Evolutionary conservation across 2,797 vertebrate genomes (phyloP), one percentile per base, ranked within the genome.

Genomic region (Tokudaia muenninki): DNA sequence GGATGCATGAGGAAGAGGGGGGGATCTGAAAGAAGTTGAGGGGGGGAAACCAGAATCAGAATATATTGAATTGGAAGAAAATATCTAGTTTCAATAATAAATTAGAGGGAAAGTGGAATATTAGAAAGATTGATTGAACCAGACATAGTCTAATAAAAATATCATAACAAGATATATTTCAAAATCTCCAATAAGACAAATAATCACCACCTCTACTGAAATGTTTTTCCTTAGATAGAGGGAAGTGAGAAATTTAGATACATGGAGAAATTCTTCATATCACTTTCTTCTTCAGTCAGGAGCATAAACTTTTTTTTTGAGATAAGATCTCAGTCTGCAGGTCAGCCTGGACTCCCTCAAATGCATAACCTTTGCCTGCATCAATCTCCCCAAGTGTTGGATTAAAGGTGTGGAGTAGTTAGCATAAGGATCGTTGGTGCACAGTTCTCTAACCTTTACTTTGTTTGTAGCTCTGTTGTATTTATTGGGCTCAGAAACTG

Each of bases 151-250:
- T 80, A 83, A 92, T 77, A 90, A 77, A 80, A 63, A 24, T 61
- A 90, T 41, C 61, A 24, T 91, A 63, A 63, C 24, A 6, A 34
- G 52, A 81, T n/a, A 22, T 24, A 82, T 50, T 79, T 87, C 34
- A 92, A 81, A 90, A 94, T 41, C 29, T 79, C 37, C 57, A 50
- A 34, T 57, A 92, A 92, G 50, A 34, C 63, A 92, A 92, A 95
- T 70, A 90, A 83, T 79, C 65, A 83, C 12, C 7, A 52, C 14
- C 14, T 52, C 63, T 67, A 83, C 63, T 74, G 59, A 95, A 95
- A 82, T 90, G 34, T 3, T 65, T 86, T 8, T 5, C 37, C 93
- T 91, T 34, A 50, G 6, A 84, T 77, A 63, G 44, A 52, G 0
- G 50, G 75, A 92, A 80, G 37, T 70, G 55, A 94, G 47, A 82